A percentile compares a stretch with the other conserved stretches of the same genome.
Conservation (phyloP, 1,140 invertebrate species). For the Ptiloglossa arizonensis region DNA sequence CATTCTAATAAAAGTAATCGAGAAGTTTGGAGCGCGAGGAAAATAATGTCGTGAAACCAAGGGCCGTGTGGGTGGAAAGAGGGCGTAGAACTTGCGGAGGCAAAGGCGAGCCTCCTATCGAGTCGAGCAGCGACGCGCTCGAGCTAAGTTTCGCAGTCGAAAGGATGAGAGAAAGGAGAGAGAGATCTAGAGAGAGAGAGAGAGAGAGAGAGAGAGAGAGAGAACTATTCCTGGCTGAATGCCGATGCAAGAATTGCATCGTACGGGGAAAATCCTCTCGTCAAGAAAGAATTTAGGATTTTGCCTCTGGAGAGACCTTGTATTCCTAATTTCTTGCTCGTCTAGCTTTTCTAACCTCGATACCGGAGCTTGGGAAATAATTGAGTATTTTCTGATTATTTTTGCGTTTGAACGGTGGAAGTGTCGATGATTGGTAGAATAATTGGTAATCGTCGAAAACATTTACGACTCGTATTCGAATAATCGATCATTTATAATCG, state of each 20-base stretch:
- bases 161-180: not conserved
- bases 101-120: not conserved
- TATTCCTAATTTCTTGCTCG: not conserved
- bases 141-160: conserved; percentile 50
- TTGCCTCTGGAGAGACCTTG: not conserved
- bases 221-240: conserved; percentile 40
- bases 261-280: conserved; percentile 28
- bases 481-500: no score
- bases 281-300: not conserved
- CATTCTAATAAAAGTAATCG: conserved; percentile 74
- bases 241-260: conserved; percentile 9
- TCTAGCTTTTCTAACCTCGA: no score
- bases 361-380: no score
- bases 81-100: not conserved
- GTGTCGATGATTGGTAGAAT: no score
- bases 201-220: conserved; percentile 34
- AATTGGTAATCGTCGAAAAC: no score
- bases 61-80: conserved; percentile 15
- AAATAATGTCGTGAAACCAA: conserved; percentile 70
- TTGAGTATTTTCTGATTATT: not conserved
- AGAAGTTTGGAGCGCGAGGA: conserved; percentile 69
- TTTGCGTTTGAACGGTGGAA: no score
- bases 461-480: no score
- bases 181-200: not conserved
- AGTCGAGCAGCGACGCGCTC: conserved; percentile 32